Base-by-base conservation (phyloP, 1,140 invertebrate species). In the Eumaeus atala region DNA sequence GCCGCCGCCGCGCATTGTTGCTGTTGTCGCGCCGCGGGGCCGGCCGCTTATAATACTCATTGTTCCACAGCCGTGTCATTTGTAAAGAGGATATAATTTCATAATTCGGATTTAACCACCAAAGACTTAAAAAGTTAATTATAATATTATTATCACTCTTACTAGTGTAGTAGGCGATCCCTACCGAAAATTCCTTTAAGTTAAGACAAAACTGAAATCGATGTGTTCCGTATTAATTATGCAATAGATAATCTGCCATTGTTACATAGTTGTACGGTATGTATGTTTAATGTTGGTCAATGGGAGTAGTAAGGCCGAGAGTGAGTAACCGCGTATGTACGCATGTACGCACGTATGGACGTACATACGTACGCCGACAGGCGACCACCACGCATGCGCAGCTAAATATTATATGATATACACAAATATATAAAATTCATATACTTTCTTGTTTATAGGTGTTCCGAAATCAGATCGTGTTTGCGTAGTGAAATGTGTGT, bases 181-280 rank as follows among this genome's bases (percentile, higher is more conserved):
- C 21, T 28, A 28, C 21, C 21, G 21, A 28, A 28, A 3, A 28
- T 28, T 28, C 21, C 21, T 28, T 28, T 28, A 28, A 28, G 21
- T 28, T 28, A 28, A 28, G 21, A 28, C 21, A 28, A 28, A 28
- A 59, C 54, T 65, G 67, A 68, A 72, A 78, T 67, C 67, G 63
- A 76, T 80, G 72, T 80, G 72, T 79, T 79, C 72, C 66, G 62
- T 61, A 74, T 75, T 38, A 66, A 77, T 75, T 75, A 77, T 72
- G 66, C 72, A 75, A 76, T 81, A 77, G 74, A 66, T 67, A 61
- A 70, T 73, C 67, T 70, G 73, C 71, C 70, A 74, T 75, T 70
- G 72, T 83, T 77, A 72, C 56, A 64, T 70, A 70, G 59, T 73
- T 65, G 64, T 74, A 40, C 14, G 3, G 58, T 63, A 38, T 57